These are phyloP conservation scores for Octodon degus DNA, from an alignment of 2,113 vertebrate genomes.

Conservation along the genomic window DNA sequence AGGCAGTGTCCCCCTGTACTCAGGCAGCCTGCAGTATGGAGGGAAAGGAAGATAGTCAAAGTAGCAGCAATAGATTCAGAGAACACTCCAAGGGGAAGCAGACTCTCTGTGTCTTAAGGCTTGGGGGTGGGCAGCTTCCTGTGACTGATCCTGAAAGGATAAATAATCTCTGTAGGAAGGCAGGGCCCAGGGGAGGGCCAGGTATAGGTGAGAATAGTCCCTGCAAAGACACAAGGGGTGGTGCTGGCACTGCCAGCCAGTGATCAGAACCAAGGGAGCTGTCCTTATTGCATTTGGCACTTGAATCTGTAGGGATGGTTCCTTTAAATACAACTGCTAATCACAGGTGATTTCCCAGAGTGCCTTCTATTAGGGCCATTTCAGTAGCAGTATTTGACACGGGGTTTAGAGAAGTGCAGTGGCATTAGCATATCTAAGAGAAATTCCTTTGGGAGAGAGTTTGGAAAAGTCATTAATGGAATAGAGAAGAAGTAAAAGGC, in stretches of 20 bases:
- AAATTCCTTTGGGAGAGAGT: constrained; percentile 52
- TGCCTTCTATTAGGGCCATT: not conserved
- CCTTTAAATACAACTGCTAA: constrained; percentile 22
- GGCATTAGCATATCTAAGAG: constrained; percentile 63
- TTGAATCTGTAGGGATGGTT: not conserved
- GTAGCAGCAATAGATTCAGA: rapidly evolving
- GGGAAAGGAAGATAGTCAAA: too few relatives aligned
- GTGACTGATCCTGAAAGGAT: not conserved
- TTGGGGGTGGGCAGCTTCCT: not conserved
- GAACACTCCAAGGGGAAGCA: not conserved
- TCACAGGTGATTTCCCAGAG: constrained; percentile 29
- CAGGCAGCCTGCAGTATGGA: rapidly evolving
- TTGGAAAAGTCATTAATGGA: constrained; percentile 66
- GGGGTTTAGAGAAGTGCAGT: not conserved
- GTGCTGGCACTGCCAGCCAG: not conserved
- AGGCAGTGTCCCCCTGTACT: not conserved
- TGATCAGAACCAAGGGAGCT: not conserved
- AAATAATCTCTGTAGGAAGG: not conserved
- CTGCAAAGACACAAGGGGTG: rapidly evolving
- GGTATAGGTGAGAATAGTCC: rapidly evolving
- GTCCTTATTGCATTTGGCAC: not conserved
- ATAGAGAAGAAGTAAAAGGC: constrained; percentile 58
- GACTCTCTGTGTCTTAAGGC: too few relatives aligned
- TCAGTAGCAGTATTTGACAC: not conserved
- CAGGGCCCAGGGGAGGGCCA: rapidly evolving